These are phyloP conservation scores for Orchestia grillus DNA, from an alignment of 1,140 invertebrate species.

Conservation along the genomic window DNA sequence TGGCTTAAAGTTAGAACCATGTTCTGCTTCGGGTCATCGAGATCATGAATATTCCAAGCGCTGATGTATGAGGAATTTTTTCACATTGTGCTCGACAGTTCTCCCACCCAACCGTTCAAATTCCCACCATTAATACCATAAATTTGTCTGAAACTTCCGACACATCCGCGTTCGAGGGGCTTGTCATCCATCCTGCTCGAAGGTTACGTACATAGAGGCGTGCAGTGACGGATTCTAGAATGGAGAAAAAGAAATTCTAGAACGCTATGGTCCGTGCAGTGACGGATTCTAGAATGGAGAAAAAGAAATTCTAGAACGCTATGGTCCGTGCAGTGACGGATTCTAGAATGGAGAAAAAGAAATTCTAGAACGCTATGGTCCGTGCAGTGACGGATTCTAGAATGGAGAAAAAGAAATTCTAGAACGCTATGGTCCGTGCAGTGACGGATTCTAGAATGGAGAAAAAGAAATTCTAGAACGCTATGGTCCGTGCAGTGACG, in stretches of 20 bases:
- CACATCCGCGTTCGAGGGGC: background rate
- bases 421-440: too few relatives aligned
- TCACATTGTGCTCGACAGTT: background rate
- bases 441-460: too few relatives aligned
- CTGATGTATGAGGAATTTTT: background rate
- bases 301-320: too few relatives aligned
- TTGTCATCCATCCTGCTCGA: background rate
- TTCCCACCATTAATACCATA: constrained; percentile 34
- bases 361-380: too few relatives aligned
- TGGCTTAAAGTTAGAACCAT: background rate
- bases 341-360: too few relatives aligned
- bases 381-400: too few relatives aligned
- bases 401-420: too few relatives aligned
- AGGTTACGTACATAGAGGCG: background rate
- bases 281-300: too few relatives aligned
- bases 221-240: background rate
- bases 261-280: background rate
- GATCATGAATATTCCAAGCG: background rate
- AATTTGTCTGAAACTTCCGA: background rate
- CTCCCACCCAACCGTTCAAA: constrained; percentile 12
- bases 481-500: too few relatives aligned
- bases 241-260: too few relatives aligned
- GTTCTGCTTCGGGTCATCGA: background rate
- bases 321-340: too few relatives aligned
- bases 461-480: too few relatives aligned